Base-by-base conservation (phyloP, 1,140 invertebrate species). In the Cephus cinctus region DNA sequence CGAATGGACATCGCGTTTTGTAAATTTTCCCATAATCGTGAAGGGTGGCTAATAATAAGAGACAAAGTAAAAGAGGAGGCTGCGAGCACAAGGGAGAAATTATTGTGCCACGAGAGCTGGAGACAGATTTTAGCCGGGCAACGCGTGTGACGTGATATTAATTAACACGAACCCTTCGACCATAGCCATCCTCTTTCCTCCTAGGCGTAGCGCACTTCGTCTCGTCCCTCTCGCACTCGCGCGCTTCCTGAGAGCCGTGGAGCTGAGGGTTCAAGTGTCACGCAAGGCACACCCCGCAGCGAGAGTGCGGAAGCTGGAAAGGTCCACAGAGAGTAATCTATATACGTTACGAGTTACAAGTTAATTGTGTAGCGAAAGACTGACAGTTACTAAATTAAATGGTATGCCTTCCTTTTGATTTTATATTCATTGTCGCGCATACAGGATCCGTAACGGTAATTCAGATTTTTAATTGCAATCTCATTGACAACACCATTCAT, bases 71-170 rank as follows among this genome's bases (percentile, higher is more conserved):
- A 27, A 12, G 32, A 36, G 20, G 32, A 46, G n/a, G 44, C 44
- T 38, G 31, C 44, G 18, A 25, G 22, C 34, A 46, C 12, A 18
- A 50, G 48, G 59, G 54, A 53, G 59, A 61, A 65, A 62, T 65
- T 69, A 67, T 56, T 65, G 47, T 58, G 52, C 43, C 44, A 52
- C 45, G 57, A 56, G 50, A 53, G 59, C 59, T 56, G 62, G 69
- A 69, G 69, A 69, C 71, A 73, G 59, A 72, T 65, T 71, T 70
- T 64, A 71, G 64, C 61, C 49, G 59, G 63, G 69, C 61, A 64
- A 63, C 63, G 67, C 69, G 61, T 63, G 66, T 75, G 73, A 75
- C 73, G 70, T 73, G 73, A 72, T 74, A 73, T 75, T 73, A 73
- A 73, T 75, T 75, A 75, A 75, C 72, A 67, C 71, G 69, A 71